Evolutionary conservation across 2,888 invertebrate species (phyloP), one percentile per base, ranked within the genome.

Genomic region (Hyles lineata): DNA sequence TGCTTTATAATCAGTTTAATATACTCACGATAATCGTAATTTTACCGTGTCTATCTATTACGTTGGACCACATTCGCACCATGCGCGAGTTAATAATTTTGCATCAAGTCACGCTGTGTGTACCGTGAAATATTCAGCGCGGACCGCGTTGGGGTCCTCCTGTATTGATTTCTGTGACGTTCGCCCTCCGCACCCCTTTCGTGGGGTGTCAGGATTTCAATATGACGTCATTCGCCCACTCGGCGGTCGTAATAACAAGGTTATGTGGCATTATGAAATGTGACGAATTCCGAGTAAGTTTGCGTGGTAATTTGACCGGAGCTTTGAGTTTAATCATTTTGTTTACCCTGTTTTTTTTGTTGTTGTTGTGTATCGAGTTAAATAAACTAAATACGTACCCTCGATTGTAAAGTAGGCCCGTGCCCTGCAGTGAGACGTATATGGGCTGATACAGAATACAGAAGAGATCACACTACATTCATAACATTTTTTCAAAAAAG

Each of bases 241-340:
- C 72, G 75, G 74, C 76, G 72, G 75, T 72, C 23, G 58, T 35
- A 35, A 63, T 55, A 55, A 25, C 29, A 52, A 63, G 62, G 55
- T 32, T 55, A 52, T 70, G 17, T 61, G 21, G 35, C 67, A 73
- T 78, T 75, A 76, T 72, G 35, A 67, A 77, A 50, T 67, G 43
- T 67, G 67, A 67, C 67, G 23, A 67, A 21, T 50, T 50, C 23
- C 8, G 32, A 62, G 17, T 62, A n/a, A 17, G 61, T 32, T 25
- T 29, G 9, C 21, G 19, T 11, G 43, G 63, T 43, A 43, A 43
- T 67, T 67, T 67, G 19, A 7, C 11, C 4, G 62, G n/a, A 43
- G n/a, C 43, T 67, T 43, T 23, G 43, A 7, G 43, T 21, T 21
- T 67, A 1, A 32, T 63, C 1, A 35, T 63, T 63, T 43, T 21